Percentiles rank a stretch among this genome's conserved stretches.
Conservation (phyloP, 2,797 vertebrate species). For the Enteromius argenteus region DNA sequence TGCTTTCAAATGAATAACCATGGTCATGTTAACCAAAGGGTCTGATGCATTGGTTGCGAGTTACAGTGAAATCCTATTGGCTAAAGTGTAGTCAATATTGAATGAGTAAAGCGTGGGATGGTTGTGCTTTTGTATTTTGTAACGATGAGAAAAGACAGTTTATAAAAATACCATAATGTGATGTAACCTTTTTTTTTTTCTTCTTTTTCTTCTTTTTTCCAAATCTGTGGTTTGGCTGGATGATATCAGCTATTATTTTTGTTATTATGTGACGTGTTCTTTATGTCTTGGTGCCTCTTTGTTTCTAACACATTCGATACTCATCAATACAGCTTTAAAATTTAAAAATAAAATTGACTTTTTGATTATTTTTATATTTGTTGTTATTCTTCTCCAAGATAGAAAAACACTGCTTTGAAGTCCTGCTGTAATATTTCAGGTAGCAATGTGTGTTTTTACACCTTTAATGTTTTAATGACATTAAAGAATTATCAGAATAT, state of each 20-base stretch:
- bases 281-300: constrained; percentile 61
- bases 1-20: constrained; percentile 62
- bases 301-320: constrained; percentile 63
- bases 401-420: background rate
- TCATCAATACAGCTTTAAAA: constrained; percentile 64
- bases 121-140: constrained; percentile 57
- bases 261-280: constrained; percentile 55
- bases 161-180: constrained; percentile 46
- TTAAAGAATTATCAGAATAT: background rate
- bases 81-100: constrained; percentile 25
- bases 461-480: background rate
- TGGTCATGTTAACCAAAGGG: constrained; percentile 58
- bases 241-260: constrained; percentile 52
- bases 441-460: background rate
- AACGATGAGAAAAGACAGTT: constrained; percentile 33
- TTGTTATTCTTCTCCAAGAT: background rate
- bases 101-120: constrained; percentile 10
- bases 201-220: constrained; percentile 1
- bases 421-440: background rate
- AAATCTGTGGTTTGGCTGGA: constrained; percentile 43
- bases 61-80: constrained; percentile 51
- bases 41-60: constrained; percentile 33
- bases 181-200: constrained; percentile 53
- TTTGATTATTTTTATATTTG: constrained; percentile 52
- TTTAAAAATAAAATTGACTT: constrained; percentile 66